Evolutionary conservation across 2,113 vertebrate species (phyloP), one percentile per base, ranked within the genome.

Genomic region (Daphoenositta chrysoptera): DNA sequence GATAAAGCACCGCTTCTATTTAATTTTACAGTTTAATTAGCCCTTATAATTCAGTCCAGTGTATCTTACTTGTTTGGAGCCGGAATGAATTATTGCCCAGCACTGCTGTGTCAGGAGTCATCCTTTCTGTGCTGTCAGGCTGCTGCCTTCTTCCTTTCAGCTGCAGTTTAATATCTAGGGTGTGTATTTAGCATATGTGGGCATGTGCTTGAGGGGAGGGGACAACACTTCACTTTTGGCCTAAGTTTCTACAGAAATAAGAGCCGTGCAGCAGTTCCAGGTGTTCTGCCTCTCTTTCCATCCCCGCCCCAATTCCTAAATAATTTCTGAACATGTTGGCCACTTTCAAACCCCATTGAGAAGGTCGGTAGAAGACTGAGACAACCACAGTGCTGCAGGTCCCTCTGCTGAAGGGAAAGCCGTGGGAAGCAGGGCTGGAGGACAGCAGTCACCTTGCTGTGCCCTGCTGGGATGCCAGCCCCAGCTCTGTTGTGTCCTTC

Each of bases 11-110:
- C 5, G 11, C 40, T 44, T 81, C 33, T 24, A 45, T 84, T 87
- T 91, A 64, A 72, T 94, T 72, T 87, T 82, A 45, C 28, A 12
- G 50, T 89, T 92, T 91, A 87, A 87, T 93, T 94, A 89, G 58
- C 26, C n/a, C 12, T 75, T 83, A 19, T 53, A 44, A 64, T 83
- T 89, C 47, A 57, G 9, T 88, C 93, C 47, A 48, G 15, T 84
- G 7, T 72, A 24, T 94, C 73, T 51, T 77, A 50, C 2, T 94
- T 96, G 50, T 95, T 69, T 3, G 1, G 90, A 93, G 22, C 33
- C 1, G 1, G 37, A 17, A 35, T 90, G 78, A 86, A 65, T 94
- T 93, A 85, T 60, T 5, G 2, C 40, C 24, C 71, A 50, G 45
- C 48, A 33, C 68, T 83, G 42, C 24, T 58, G 40, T 64, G 65